Evolutionary conservation across 2,888 invertebrate species (phyloP), one percentile per base, ranked within the genome.

Genomic region (Drosophila paracracens): DNA sequence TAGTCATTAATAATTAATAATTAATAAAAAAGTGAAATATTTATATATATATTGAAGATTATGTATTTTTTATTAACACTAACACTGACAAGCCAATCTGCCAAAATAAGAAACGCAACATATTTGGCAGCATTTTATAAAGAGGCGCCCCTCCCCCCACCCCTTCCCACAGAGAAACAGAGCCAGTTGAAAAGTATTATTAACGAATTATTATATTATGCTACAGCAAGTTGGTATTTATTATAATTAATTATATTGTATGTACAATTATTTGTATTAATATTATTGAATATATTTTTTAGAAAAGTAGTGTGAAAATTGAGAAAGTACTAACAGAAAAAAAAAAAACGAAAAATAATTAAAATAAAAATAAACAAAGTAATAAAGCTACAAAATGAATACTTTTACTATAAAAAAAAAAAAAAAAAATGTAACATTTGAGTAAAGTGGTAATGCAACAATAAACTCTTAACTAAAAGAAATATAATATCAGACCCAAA

Each of bases 191-290:
- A 80, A 81, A 89, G 89, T 89, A 85, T 85, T 85, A 85, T 85
- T 84, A 85, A 88, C 81, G 76, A 86, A 69, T 84, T 79, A 64
- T 74, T 74, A 70, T 74, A 86, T 89, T 79, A 87, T 85, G 83
- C 88, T 79, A 87, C 83, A 87, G 81, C 77, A 88, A 90, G 87
- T 87, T 90, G 90, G 86, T 87, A 90, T 88, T 90, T 87, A 90
- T 90, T 86, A 87, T 81, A 75, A 81, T 88, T 79, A 89, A 81
- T 70, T 76, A 73, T 76, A 82, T 82, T 83, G 72, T 87, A 88
- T 89, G 89, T 84, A 87, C 81, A 84, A 76, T 89, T 81, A 87
- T 76, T 88, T 84, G 84, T 83, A 86, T 86, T 89, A 71, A 69
- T 81, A 79, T 73, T 81, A 86, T 81, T 85, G 83, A 82, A 79